Evolutionary conservation across 2,797 vertebrate genomes (phyloP), one percentile per base, ranked within the genome.

Genomic region (Crocodylus rhombifer): DNA sequence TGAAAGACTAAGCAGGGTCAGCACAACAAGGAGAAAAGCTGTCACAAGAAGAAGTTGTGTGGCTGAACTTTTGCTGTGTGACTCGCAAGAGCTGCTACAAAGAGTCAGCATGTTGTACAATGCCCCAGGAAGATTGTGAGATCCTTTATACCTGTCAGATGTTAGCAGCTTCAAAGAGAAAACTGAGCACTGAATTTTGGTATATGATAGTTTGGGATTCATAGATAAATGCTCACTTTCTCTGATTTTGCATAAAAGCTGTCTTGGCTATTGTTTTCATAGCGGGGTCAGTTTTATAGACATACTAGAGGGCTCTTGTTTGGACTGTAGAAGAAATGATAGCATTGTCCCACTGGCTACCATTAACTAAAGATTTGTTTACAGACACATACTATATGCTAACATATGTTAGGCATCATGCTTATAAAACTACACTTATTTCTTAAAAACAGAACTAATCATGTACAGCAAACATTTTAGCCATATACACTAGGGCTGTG

Each of bases 1-100:
- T 56, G 10, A 26, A 89, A 69, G 77, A 80, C 75, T 87, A 78
- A 82, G 75, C 5, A 51, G 86, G 86, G 86, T 89, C 92, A 78
- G 83, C 80, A 80, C 64, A 82, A 91, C 90, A 92, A 91, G 90
- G 91, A 95, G 88, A 95, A 93, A 58, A 63, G 87, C 90, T 61
- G 82, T 63, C 80, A 58, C n/a, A 7, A 89, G 93, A 89, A 77
- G 80, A 94, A 84, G 82, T 71, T 79, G 23, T 83, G 91, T 86
- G 89, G 71, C 65, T 88, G 82, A 36, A 2, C 57, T 87, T 17
- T n/a, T 73, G 25, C 82, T 63, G 60, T 23, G 1, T 2, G 13
- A 25, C 84, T 65, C 10, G 0, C 79, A 15, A 67, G 67, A 77
- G 71, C 1, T 23, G 1, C 14, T 30, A 28, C 64, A 6, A 33